Evolutionary conservation across 2,888 invertebrate species (phyloP), one percentile per base, ranked within the genome.

Genomic region (Rhagonycha lutea): DNA sequence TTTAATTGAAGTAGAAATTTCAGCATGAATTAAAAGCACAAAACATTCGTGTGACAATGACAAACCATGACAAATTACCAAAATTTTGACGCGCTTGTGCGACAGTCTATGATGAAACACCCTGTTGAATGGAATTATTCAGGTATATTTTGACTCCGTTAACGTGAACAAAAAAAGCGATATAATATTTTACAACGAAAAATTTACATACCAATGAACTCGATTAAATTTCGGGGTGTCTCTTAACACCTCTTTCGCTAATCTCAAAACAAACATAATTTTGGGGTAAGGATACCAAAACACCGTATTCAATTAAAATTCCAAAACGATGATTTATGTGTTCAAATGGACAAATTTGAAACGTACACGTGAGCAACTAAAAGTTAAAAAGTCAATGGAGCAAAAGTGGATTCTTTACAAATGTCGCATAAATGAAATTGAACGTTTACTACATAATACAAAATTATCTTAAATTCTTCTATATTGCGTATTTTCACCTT

Each of bases 41-140:
- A 65, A 65, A 65, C 23, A 26, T 65, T 65, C 26, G 26, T 12
- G 61, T 75, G 74, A 79, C 76, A 78, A 77, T 76, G 80, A 79
- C 78, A 81, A 80, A 80, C 80, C 80, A 79, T 81, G 80, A 81
- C 80, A 81, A 81, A 81, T 81, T 75, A 76, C 79, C 69, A 68
- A 69, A 77, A 79, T 79, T 76, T 76, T 75, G 78, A 76, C 79
- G 76, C 69, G 61, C 47, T 73, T 69, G 32, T 76, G 73, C 72
- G 73, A 78, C 74, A 68, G 79, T 79, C 77, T 78, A 78, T 80
- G 80, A 80, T 80, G 76, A 75, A 80, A 77, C 75, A 76, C 74
- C 75, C 68, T 29, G 70, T 61, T 28, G n/a, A 63, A 62, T 68
- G 14, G 68, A 70, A 62, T 68, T 32, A 47, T 68, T 74, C 73